Conservation (phyloP, 1,140 invertebrate genomes). For the Charaxes varanes region DNA sequence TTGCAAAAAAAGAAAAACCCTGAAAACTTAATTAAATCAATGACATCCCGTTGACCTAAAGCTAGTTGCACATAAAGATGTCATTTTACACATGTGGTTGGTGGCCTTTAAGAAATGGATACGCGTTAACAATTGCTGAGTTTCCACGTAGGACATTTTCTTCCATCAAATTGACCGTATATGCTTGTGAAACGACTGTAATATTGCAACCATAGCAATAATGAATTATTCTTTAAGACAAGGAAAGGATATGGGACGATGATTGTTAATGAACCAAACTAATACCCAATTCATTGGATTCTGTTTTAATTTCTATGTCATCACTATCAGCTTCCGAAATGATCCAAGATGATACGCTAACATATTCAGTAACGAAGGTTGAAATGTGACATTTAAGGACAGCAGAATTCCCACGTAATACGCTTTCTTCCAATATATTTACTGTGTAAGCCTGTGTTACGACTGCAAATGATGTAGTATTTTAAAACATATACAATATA, state of each 20-base stretch:
- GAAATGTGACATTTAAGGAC: conserved; percentile 95
- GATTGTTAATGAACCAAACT: no score
- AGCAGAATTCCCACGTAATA: conserved; percentile 90
- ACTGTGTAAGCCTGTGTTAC: conserved; percentile 91
- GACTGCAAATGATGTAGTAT: no score
- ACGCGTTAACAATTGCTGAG: conserved; percentile 89
- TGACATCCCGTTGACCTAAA: no score
- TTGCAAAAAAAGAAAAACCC: no score
- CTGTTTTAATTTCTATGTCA: conserved; percentile 66
- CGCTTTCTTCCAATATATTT: conserved; percentile 92
- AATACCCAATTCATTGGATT: conserved; percentile 58
- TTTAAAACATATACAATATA: no score
- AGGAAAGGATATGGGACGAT: conserved; percentile 9
- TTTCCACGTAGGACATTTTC: conserved; percentile 92
- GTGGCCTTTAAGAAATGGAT: no score
- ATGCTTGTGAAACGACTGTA: conserved; percentile 91
- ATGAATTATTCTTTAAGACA: no score
- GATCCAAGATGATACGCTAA: conserved; percentile 89
- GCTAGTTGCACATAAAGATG: no score
- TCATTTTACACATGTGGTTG: no score
- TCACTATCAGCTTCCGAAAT: conserved; percentile 79
- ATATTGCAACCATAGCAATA: no score
- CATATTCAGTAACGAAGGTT: conserved; percentile 92
- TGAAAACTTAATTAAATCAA: no score
- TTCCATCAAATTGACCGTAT: conserved; percentile 92